phyloP scores from a whole-genome alignment of 2,888 invertebrate species.

The Aspidapion aeneum region DNA sequence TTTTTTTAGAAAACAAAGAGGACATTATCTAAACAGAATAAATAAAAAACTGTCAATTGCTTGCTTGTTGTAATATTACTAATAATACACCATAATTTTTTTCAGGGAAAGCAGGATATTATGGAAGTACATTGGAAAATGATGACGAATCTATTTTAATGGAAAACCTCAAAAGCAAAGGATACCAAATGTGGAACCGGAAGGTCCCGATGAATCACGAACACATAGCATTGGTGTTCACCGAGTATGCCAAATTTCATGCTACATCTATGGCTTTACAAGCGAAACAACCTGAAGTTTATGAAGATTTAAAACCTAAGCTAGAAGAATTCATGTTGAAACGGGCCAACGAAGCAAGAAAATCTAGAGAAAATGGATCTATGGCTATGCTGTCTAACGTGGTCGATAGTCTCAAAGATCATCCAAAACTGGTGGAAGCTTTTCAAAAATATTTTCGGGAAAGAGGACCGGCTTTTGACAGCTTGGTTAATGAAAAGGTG shows the following conservation, averaged over 20 bases:
- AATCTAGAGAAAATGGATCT: slow-evolving; percentile 2
- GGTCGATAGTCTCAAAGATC: slow-evolving; percentile 1
- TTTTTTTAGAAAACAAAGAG: too few relatives aligned
- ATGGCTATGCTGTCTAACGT: neutral
- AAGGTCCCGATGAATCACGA: slow-evolving; percentile 32
- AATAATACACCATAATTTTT: too few relatives aligned
- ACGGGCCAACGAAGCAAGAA: slow-evolving; percentile 1
- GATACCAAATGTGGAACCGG: slow-evolving; percentile 33
- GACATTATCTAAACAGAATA: too few relatives aligned
- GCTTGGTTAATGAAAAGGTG: neutral
- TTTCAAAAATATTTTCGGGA: neutral
- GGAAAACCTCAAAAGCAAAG: slow-evolving; percentile 32
- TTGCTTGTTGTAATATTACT: too few relatives aligned
- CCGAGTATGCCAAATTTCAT: slow-evolving; percentile 38
- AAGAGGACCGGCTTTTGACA: neutral
- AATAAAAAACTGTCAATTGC: too few relatives aligned
- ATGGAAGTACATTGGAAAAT: slow-evolving; percentile 17
- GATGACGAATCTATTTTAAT: slow-evolving; percentile 29
- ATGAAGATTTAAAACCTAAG: too few relatives aligned
- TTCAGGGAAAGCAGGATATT: slow-evolving; percentile 19
- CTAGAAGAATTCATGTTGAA: too few relatives aligned
- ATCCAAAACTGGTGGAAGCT: neutral
- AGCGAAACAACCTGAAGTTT: slow-evolving; percentile 32
- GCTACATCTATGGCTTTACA: slow-evolving; percentile 36
- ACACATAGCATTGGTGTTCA: slow-evolving; percentile 34